phyloP scores from a whole-genome alignment of 2,888 invertebrate species.

The Busseola fusca region DNA sequence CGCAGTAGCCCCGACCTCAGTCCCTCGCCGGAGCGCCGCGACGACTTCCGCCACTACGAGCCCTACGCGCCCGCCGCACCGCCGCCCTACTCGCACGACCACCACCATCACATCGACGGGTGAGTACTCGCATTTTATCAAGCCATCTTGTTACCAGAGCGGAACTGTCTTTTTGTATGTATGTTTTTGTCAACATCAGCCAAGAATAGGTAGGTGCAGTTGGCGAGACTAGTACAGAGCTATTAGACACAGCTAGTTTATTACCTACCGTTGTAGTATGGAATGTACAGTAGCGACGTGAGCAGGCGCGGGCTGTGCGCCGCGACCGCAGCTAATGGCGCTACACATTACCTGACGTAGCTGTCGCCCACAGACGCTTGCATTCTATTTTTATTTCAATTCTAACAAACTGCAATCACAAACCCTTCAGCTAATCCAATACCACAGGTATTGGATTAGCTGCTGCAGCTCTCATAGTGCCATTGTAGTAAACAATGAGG shows the following conservation, averaged over 20 bases:
- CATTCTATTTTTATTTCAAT: conserved; percentile 42
- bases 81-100: conserved; percentile 76
- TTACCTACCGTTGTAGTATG: neutral
- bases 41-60: conserved; percentile 83
- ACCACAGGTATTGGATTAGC: too few relatives aligned
- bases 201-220: neutral
- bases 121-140: conserved; percentile 67
- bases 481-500: neutral
- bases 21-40: conserved; percentile 79
- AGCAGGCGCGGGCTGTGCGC: conserved; percentile 33
- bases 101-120: conserved; percentile 79
- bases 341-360: conserved; percentile 56
- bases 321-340: conserved; percentile 53
- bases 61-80: conserved; percentile 75
- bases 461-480: neutral
- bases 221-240: neutral
- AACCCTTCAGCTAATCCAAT: neutral
- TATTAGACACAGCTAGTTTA: neutral
- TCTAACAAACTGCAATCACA: conserved; percentile 12
- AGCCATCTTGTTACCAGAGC: neutral
- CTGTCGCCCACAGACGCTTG: conserved; percentile 11
- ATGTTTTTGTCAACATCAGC: neutral
- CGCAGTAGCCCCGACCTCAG: conserved; percentile 77
- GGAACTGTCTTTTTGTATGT: neutral
- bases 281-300: neutral